Conservation (phyloP, 2,888 invertebrate species). For the Lutraria lutraria region DNA sequence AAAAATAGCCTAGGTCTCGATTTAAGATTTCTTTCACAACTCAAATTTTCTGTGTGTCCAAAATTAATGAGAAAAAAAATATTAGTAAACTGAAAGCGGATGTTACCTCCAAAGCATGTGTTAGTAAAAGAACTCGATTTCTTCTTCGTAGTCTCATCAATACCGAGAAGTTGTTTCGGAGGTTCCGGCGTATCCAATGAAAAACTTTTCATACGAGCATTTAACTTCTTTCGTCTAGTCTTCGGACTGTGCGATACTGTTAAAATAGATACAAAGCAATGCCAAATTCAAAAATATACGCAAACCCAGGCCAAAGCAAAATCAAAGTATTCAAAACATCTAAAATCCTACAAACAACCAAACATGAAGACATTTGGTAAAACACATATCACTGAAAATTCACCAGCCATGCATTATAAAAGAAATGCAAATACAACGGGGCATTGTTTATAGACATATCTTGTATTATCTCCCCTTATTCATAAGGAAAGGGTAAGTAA, state of each 20-base stretch:
- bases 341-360: neutral
- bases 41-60: too few species aligned
- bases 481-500: too few species aligned
- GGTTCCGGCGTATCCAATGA: slow-evolving; percentile 98
- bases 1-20: too few species aligned
- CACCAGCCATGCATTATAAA: too few species aligned
- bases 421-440: too few species aligned
- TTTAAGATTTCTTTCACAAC: too few species aligned
- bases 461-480: too few species aligned
- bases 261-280: slow-evolving; percentile 51
- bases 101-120: slow-evolving; percentile 82
- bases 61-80: too few species aligned
- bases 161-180: slow-evolving; percentile 83
- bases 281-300: slow-evolving; percentile 24
- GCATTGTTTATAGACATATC: too few species aligned
- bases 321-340: neutral
- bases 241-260: slow-evolving; percentile 93
- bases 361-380: neutral
- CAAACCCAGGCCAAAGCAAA: slow-evolving; percentile 28
- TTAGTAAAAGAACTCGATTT: slow-evolving; percentile 85
- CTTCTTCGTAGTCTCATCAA: slow-evolving; percentile 84
- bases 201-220: slow-evolving; percentile 98
- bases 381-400: too few species aligned
- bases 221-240: slow-evolving; percentile 93
- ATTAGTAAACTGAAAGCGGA: slow-evolving; percentile 14